phyloP scores from a whole-genome alignment of 2,113 vertebrate species.

The Calidris pugnax region DNA sequence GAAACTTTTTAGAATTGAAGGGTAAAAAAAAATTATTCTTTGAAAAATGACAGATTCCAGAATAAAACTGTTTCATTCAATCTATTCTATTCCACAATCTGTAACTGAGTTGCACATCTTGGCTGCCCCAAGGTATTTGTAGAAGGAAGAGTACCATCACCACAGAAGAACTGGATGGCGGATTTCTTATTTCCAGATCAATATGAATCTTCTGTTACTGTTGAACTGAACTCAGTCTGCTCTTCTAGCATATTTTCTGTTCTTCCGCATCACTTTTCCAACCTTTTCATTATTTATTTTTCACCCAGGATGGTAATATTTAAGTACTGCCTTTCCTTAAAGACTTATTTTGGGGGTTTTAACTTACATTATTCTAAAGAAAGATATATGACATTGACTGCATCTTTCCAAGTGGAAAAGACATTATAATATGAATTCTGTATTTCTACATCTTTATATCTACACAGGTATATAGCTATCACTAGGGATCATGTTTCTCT shows the following conservation, averaged over 20 bases:
- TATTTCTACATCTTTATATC: not conserved
- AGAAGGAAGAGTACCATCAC: not conserved
- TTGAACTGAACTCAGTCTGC: not conserved
- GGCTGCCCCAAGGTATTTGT: not conserved
- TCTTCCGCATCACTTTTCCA: not conserved
- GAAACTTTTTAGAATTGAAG: not conserved
- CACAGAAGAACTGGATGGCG: not conserved
- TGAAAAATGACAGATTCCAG: not conserved
- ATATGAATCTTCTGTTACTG: not conserved
- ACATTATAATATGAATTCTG: not conserved
- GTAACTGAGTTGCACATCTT: not conserved
- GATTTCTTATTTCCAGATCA: conserved; percentile 1
- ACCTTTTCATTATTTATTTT: not conserved
- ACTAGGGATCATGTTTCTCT: not conserved
- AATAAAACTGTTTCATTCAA: not conserved
- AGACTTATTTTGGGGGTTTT: not conserved
- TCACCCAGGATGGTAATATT: not conserved
- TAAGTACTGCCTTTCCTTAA: not conserved
- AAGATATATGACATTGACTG: not conserved
- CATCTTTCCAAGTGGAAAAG: not conserved
- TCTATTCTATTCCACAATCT: not conserved
- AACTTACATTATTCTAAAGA: not conserved
- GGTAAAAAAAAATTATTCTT: not conserved
- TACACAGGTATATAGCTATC: not conserved
- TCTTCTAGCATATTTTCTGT: not conserved